Base-by-base conservation (phyloP, 2,113 vertebrate species). In the Vulpes lagopus region DNA sequence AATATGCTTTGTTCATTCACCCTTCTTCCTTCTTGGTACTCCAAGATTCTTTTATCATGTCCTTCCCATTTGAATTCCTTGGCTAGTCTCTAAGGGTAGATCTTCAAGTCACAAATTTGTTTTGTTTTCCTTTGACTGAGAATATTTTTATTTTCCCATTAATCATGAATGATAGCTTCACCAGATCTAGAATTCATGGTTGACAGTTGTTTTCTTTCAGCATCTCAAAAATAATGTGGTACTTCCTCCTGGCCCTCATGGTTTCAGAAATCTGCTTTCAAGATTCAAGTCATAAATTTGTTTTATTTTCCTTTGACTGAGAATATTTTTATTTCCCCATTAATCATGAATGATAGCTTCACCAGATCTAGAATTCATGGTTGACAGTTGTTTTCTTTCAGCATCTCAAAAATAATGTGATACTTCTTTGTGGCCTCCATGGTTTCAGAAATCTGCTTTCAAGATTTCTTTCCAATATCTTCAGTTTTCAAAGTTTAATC, bases 191-290 rank as follows among this genome's bases (percentile, higher is more conserved):
- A 86, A 80, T 85, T 91, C 19, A 30, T 7, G 35, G 11, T 22
- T 85, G 43, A 62, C 43, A 55, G 20, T 62, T 73, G 22, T 94
- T 94, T 91, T 87, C 65, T 86, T 94, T 82, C 25, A 53, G 32
- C 22, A 38, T 30, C 17, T 76, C 53, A 87, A 67, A 91, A 80
- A 81, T 87, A 59, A 25, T 78, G 67, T 57, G 55, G 78, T 17
- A 69, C 19, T 55, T 74, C n/a, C 22, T 89, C 74, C 55, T 74
- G 14, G 64, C 25, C 32, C 57, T 62, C 38, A 20, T 5, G 51
- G 30, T 57, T 95, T 62, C 64, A 38, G 30, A 79, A 85, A 60
- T 79, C 8, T 84, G 14, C 55, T 89, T 5, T 89, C 62, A 43
- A 43, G 43, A 43, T 43, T 43, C 20, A 43, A 67, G 30, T 35